Percentiles rank a stretch among this genome's conserved stretches.
phyloP scores from a whole-genome alignment of 2,888 invertebrate species.

The Chrysina gloriosa region DNA sequence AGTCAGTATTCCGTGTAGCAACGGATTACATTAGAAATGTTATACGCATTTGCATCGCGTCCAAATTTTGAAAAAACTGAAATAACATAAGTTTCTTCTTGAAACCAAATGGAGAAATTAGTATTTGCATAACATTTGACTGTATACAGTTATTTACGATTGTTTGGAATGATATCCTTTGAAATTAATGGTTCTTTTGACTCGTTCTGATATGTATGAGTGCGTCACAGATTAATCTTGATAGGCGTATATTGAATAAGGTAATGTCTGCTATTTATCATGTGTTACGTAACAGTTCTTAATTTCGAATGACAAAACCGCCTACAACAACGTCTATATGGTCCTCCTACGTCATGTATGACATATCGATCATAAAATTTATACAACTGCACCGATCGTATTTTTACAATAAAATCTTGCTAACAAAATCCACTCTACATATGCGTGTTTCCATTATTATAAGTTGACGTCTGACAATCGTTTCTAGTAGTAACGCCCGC shows the following conservation, averaged over 20 bases:
- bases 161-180: not conserved
- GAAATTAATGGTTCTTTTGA: not conserved
- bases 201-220: not conserved
- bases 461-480: conserved; percentile 1
- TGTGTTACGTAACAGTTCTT: conserved; percentile 6
- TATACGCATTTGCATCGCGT: too few species aligned
- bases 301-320: not conserved
- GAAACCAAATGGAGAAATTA: too few species aligned
- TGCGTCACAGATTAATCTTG: not conserved
- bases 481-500: conserved; percentile 1
- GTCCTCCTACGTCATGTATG: not conserved
- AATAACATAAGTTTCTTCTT: too few species aligned
- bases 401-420: conserved; percentile 2
- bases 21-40: too few species aligned
- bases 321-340: not conserved
- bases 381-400: not conserved
- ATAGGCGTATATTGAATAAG: not conserved
- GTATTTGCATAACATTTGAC: too few species aligned
- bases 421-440: conserved; percentile 4
- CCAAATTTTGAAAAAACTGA: too few species aligned
- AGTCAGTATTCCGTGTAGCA: too few species aligned
- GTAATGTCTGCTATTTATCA: not conserved
- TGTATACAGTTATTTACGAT: not conserved
- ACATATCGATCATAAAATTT: not conserved
- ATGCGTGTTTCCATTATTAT: not conserved